These are phyloP conservation scores for Eremophila alpestris DNA, from an alignment of 2,797 vertebrate genomes.

Conservation along the genomic window DNA sequence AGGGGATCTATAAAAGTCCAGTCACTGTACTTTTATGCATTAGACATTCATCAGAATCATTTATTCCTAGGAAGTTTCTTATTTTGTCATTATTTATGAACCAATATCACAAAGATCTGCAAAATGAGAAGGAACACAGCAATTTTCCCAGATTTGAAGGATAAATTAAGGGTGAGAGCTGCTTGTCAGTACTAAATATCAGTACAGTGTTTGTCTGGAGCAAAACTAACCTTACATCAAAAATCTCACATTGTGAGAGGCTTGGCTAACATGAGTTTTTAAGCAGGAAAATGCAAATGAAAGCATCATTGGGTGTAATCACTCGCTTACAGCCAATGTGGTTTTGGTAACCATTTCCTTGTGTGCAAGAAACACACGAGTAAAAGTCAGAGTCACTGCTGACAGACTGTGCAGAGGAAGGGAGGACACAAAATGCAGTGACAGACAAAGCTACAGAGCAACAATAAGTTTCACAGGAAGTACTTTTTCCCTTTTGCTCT, in stretches of 20 bases:
- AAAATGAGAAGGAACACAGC: neutral
- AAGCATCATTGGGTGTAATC: slow-evolving; percentile 12
- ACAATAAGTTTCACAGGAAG: neutral
- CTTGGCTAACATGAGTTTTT: neutral
- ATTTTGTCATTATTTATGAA: slow-evolving; percentile 28
- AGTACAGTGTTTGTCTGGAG: neutral
- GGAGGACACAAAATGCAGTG: neutral
- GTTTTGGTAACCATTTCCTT: slow-evolving; percentile 60
- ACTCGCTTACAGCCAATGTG: slow-evolving; percentile 2
- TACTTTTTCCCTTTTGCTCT: neutral
- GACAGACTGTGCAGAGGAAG: neutral
- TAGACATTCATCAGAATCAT: neutral
- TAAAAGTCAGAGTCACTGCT: neutral
- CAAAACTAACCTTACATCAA: neutral
- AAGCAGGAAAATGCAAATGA: slow-evolving; percentile 13
- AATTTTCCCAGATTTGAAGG: neutral
- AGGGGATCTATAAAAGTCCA: neutral
- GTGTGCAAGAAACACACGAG: neutral
- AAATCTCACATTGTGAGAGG: neutral
- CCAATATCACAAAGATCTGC: neutral
- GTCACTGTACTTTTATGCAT: neutral
- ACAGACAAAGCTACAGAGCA: neutral
- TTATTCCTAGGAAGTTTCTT: neutral
- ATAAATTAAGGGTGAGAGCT: neutral
- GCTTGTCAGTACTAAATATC: neutral